These are phyloP conservation scores for Phoenoteleia sp. DNA, from an alignment of 2,888 invertebrate species.

Conservation along the genomic window DNA sequence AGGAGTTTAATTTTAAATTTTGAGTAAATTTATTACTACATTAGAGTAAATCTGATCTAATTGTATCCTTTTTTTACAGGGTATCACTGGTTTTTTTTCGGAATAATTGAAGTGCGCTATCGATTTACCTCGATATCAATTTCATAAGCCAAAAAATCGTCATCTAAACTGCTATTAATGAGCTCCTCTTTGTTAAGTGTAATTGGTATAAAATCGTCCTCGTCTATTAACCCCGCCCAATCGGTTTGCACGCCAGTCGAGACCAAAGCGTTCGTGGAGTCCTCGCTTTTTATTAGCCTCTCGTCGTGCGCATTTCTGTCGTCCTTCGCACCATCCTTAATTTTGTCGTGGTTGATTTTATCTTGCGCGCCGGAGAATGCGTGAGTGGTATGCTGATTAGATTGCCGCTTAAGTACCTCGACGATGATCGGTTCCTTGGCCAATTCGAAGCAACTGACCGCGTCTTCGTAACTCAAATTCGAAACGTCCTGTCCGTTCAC, in stretches of 20 bases:
- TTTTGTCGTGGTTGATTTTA: conserved; percentile 69
- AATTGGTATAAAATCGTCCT: conserved; percentile 80
- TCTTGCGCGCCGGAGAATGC: conserved; percentile 62
- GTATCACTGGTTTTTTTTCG: conserved; percentile 37
- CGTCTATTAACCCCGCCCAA: conserved; percentile 85
- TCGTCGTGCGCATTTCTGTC: conserved; percentile 63
- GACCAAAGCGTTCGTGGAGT: conserved; percentile 78
- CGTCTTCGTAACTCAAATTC: conserved; percentile 89
- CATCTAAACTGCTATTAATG: conserved; percentile 87
- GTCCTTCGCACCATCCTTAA: conserved; percentile 72
- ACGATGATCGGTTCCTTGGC: conserved; percentile 89
- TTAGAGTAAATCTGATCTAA: too few species aligned
- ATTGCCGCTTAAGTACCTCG: conserved; percentile 88
- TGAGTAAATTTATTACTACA: too few species aligned
- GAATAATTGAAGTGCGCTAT: conserved; percentile 38
- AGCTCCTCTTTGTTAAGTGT: conserved; percentile 80
- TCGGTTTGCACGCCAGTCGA: conserved; percentile 88
- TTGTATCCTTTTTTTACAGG: too few species aligned
- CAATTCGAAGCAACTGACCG: conserved; percentile 88
- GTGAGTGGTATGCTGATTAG: conserved; percentile 74
- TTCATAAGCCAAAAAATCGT: conserved; percentile 88
- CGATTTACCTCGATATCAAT: conserved; percentile 88
- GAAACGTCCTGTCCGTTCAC: conserved; percentile 89
- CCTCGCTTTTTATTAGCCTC: conserved; percentile 61
- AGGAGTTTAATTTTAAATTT: too few species aligned